A percentile compares a stretch with the other conserved stretches of the same genome.
These are phyloP conservation scores for Macrotis lagotis DNA, from an alignment of 2,113 vertebrate genomes.

Conservation along the genomic window DNA sequence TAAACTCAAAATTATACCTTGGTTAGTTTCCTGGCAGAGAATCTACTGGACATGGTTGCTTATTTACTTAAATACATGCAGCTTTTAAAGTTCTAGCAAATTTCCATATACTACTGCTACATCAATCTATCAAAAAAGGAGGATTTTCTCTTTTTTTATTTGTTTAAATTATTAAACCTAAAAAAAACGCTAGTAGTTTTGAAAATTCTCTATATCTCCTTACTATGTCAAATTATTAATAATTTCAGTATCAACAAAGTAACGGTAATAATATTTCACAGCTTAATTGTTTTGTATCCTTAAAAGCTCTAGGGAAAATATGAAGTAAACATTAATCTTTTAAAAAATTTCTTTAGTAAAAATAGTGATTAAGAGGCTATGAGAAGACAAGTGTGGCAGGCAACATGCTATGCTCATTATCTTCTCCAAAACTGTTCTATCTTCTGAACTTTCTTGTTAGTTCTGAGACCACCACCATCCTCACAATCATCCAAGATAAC, in stretches of 20 bases:
- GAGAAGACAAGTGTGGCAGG: background rate
- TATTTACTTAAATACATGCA: constrained; percentile 43
- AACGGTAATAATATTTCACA: background rate
- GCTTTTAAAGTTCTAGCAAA: constrained; percentile 45
- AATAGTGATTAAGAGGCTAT: background rate
- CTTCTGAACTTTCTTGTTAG: background rate
- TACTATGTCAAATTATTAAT: background rate
- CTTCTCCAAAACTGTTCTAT: background rate
- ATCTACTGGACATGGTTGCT: constrained; percentile 28
- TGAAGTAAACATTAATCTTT: background rate
- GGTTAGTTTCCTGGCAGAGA: constrained; percentile 46
- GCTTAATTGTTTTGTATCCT: background rate
- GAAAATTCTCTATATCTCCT: background rate
- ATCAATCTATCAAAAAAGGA: background rate
- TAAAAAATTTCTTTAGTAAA: background rate
- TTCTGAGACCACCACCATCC: background rate
- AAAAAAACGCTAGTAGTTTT: background rate
- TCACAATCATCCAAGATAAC: background rate
- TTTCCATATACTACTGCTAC: background rate
- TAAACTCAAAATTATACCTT: constrained; percentile 60
- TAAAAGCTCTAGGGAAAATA: background rate
- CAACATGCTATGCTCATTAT: background rate
- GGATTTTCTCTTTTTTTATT: background rate
- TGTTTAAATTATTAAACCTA: background rate
- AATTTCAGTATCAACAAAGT: background rate